These are phyloP conservation scores for Heteromormyrus szaboi DNA, from an alignment of 2,797 vertebrate species.

Conservation along the genomic window DNA sequence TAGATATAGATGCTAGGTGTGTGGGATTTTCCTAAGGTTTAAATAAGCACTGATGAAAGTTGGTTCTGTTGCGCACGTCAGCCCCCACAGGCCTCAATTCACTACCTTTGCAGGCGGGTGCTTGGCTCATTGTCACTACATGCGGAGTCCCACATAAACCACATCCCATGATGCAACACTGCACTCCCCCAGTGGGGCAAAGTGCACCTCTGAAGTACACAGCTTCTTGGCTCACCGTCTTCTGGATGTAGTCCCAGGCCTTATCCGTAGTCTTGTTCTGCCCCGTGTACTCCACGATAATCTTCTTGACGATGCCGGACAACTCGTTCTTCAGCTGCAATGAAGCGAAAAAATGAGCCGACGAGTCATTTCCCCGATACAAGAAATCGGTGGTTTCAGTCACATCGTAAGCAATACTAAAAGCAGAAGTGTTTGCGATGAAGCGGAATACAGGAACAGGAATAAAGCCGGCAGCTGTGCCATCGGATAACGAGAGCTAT, in stretches of 20 bases:
- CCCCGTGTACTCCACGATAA: constrained; percentile 67
- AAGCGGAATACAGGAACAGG: not conserved
- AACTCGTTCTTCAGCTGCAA: constrained; percentile 76
- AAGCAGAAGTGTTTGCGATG: not conserved
- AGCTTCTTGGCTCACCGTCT: constrained; percentile 58
- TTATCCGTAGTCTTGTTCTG: constrained; percentile 62
- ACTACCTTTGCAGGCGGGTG: not conserved
- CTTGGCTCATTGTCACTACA: not conserved
- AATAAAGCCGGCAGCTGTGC: not conserved
- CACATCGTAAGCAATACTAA: not conserved
- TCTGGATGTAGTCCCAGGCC: constrained; percentile 87
- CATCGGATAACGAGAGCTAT: constrained; percentile 6
- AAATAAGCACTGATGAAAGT: not conserved
- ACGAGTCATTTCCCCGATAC: not conserved
- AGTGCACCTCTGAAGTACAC: not conserved
- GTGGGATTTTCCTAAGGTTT: not conserved
- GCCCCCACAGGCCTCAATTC: not conserved
- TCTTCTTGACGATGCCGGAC: constrained; percentile 54
- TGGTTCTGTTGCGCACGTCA: not conserved
- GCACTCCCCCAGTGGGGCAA: not conserved
- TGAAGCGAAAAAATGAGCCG: not conserved
- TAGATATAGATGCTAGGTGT: not conserved
- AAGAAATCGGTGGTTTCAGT: not conserved
- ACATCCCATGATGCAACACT: not conserved
- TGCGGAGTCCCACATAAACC: not conserved